Conservation (phyloP, 2,888 invertebrate genomes). For the Lamproptera curius region DNA sequence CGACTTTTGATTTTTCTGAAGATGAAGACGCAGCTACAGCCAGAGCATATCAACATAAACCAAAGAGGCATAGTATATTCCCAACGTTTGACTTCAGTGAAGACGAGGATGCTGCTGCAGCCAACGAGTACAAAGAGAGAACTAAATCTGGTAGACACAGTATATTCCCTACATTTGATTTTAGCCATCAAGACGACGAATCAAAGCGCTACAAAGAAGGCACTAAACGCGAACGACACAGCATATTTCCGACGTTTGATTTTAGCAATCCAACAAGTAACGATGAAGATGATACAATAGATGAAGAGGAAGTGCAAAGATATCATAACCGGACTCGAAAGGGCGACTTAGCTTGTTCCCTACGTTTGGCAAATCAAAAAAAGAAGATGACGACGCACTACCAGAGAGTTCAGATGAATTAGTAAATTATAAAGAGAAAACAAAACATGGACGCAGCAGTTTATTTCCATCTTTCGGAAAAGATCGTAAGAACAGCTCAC, state of each 20-base stretch:
- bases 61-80: constrained; percentile 61
- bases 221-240: constrained; percentile 58
- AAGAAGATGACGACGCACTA: constrained; percentile 53
- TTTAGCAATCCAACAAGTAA: constrained; percentile 52
- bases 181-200: constrained; percentile 56
- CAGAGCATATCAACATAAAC: constrained; percentile 49
- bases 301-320: constrained; percentile 62
- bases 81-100: constrained; percentile 62
- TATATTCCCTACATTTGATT: constrained; percentile 66
- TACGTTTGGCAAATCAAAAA: constrained; percentile 54
- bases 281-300: constrained; percentile 58
- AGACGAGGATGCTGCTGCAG: constrained; percentile 43
- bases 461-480: constrained; percentile 66
- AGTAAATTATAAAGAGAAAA: constrained; percentile 64
- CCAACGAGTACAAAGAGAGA: constrained; percentile 54
- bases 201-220: constrained; percentile 58
- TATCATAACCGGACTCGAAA: constrained; percentile 64
- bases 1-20: constrained; percentile 63
- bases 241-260: constrained; percentile 65
- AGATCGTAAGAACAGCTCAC: constrained; percentile 55
- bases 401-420: constrained; percentile 69
- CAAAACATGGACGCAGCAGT: constrained; percentile 55
- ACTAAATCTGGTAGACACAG: constrained; percentile 59
- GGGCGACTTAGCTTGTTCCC: constrained; percentile 65
- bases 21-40: constrained; percentile 54